Percentiles rank a stretch among this genome's conserved stretches.
phyloP scores from a whole-genome alignment of 2,113 vertebrate genomes.

The Alces alces region DNA sequence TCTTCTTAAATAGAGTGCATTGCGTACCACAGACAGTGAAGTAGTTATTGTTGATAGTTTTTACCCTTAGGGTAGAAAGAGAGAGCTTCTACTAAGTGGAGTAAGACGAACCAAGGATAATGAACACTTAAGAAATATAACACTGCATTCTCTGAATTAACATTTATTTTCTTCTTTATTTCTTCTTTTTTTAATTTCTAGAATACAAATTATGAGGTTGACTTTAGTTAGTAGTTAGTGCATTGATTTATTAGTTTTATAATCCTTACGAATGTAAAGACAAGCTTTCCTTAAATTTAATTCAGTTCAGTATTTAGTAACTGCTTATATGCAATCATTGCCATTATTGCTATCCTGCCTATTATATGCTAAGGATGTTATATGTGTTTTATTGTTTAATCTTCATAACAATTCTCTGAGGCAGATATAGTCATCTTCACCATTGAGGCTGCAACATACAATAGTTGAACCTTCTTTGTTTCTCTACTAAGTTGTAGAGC shows the following conservation, averaged over 20 bases:
- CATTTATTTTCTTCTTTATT: neutral
- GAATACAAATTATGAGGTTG: constrained; percentile 3
- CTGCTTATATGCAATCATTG: neutral
- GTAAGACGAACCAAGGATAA: neutral
- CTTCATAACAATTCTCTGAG: neutral
- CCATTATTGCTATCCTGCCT: neutral
- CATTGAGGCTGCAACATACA: neutral
- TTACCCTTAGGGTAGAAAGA: neutral
- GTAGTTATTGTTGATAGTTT: neutral
- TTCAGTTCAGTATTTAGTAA: neutral
- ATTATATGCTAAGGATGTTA: neutral
- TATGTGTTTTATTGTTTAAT: neutral
- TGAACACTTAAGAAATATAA: neutral
- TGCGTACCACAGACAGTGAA: neutral
- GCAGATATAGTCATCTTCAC: neutral
- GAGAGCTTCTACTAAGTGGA: neutral
- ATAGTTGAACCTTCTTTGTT: neutral
- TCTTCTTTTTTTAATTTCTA: constrained; percentile 12
- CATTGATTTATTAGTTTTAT: constrained; percentile 3
- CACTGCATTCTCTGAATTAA: neutral
- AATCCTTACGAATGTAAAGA: neutral
- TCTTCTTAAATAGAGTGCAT: neutral
- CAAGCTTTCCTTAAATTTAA: neutral
- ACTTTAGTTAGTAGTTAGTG: neutral
- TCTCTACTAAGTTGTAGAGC: neutral